Evolutionary conservation across 1,140 invertebrate species (phyloP).

Genomic region (Megalopta genalis): DNA sequence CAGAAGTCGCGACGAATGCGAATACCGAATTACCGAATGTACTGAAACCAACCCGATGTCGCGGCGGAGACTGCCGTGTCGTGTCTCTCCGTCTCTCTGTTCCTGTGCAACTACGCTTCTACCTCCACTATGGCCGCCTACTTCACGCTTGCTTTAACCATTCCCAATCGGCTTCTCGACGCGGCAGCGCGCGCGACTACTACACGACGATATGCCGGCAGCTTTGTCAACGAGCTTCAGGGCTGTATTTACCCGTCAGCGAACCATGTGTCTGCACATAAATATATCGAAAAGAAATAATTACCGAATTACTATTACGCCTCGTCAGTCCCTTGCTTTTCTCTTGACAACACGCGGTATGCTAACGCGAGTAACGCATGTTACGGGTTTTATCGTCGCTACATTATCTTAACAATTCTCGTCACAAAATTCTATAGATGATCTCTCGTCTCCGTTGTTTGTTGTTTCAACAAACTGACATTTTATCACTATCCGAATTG

Average conservation of each 20-base stretch:
- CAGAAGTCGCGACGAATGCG: neutral
- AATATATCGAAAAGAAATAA: neutral
- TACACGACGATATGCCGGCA: slow-evolving; percentile 30
- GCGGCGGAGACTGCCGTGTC: neutral
- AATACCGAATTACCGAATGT: neutral
- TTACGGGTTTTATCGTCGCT: neutral
- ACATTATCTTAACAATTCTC: neutral
- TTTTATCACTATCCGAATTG: no score
- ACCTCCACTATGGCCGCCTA: slow-evolving; percentile 17
- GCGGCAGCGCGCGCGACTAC: slow-evolving; percentile 17
- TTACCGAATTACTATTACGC: neutral
- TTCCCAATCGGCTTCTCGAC: slow-evolving; percentile 43
- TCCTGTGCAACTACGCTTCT: neutral
- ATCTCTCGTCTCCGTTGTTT: neutral
- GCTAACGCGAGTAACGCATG: neutral
- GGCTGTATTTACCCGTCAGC: neutral
- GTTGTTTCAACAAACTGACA: neutral
- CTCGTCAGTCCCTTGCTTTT: neutral
- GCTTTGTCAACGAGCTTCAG: slow-evolving; percentile 40
- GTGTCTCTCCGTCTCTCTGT: neutral
- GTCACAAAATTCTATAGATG: neutral
- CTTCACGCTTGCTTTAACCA: slow-evolving; percentile 37
- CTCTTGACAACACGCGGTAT: neutral
- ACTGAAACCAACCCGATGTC: slow-evolving; percentile 30
- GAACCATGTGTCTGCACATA: neutral